A percentile compares a stretch with the other conserved stretches of the same genome.
phyloP scores from a whole-genome alignment of 2,797 vertebrate species.

The Clarias pachynema region DNA sequence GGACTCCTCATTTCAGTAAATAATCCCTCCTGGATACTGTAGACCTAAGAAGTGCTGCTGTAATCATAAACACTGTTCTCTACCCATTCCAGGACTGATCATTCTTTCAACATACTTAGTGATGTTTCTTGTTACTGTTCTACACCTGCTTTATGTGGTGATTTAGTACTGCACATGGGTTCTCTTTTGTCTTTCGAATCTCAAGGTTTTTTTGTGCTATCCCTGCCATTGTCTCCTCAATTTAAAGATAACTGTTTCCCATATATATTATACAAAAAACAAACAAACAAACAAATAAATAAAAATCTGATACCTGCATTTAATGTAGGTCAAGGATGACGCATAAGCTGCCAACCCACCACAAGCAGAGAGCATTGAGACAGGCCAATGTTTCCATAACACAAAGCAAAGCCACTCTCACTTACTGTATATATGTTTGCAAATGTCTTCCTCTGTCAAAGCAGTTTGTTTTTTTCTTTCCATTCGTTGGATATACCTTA shows the following conservation, averaged over 20 bases:
- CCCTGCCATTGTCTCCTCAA: neutral
- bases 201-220: neutral
- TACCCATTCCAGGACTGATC: neutral
- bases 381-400: conserved; percentile 59
- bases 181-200: neutral
- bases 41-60: neutral
- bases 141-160: neutral
- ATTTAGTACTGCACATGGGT: neutral
- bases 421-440: neutral
- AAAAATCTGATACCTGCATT: neutral
- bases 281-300: too few relatives aligned
- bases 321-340: neutral
- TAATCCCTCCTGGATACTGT: neutral
- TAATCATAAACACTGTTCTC: neutral
- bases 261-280: neutral
- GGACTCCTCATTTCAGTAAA: neutral
- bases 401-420: conserved; percentile 38
- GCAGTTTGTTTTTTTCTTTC: neutral
- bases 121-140: neutral
- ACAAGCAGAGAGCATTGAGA: conserved; percentile 30
- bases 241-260: neutral
- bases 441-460: neutral
- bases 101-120: neutral
- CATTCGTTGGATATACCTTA: neutral
- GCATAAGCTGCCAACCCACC: conserved; percentile 4